Conservation (phyloP, 2,888 invertebrate species). For the Tillus elongatus region DNA sequence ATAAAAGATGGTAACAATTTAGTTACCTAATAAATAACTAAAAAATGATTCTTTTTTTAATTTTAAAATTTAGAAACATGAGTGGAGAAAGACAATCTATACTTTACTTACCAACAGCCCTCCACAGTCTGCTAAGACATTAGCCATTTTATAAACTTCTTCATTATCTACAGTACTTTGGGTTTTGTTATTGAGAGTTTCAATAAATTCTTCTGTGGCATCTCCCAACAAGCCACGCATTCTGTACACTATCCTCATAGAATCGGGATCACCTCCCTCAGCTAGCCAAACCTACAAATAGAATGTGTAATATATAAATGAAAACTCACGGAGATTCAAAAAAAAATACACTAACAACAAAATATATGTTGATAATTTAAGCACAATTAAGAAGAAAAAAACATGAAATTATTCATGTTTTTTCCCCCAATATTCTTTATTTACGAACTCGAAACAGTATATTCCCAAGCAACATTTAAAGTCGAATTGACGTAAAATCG, state of each 20-base stretch:
- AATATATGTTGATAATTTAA: too few relatives aligned
- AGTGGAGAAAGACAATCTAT: conserved; percentile 7
- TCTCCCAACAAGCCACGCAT: conserved; percentile 97
- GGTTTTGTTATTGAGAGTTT: conserved; percentile 79
- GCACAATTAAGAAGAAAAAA: too few relatives aligned
- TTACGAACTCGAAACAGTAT: too few relatives aligned
- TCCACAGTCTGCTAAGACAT: conserved; percentile 71
- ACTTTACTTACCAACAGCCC: conserved; percentile 49
- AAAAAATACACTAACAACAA: conserved; percentile 13
- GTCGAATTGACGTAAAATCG: too few relatives aligned
- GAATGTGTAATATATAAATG: conserved; percentile 6
- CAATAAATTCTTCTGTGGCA: conserved; percentile 98
- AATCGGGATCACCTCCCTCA: conserved; percentile 84
- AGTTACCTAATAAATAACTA: too few relatives aligned
- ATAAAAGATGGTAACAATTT: too few relatives aligned
- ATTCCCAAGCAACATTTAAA: too few relatives aligned
- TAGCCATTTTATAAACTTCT: conserved; percentile 85
- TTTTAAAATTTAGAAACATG: conserved; percentile 8
- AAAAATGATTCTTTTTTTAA: too few relatives aligned
- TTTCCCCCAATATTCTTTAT: too few relatives aligned
- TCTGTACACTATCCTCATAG: conserved; percentile 95
- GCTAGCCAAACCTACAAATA: conserved; percentile 71
- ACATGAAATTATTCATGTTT: too few relatives aligned
- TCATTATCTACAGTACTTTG: conserved; percentile 87
- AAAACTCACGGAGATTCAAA: background rate